Evolutionary conservation across 2,797 vertebrate genomes (phyloP).

Genomic region (Oreochromis mossambicus): DNA sequence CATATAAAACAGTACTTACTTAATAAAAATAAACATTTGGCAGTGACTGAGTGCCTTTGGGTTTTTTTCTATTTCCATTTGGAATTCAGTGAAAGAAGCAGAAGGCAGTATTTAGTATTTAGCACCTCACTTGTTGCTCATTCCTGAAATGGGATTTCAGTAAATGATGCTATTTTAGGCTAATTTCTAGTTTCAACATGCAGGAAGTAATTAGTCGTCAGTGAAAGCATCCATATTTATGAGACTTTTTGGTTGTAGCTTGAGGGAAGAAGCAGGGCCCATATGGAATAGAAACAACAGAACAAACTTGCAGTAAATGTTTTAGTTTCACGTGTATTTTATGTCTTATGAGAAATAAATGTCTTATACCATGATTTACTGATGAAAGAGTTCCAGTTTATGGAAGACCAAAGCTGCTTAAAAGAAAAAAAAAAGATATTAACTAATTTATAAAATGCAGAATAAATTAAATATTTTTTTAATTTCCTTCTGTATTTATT

Average conservation of each 20-base stretch:
- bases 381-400: not conserved
- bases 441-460: not conserved
- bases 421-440: not conserved
- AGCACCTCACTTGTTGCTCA: constrained; percentile 20
- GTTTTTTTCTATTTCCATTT: constrained; percentile 26
- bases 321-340: not conserved
- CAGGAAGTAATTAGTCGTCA: constrained; percentile 53
- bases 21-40: constrained; percentile 15
- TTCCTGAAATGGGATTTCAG: constrained; percentile 49
- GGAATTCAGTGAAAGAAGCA: constrained; percentile 26
- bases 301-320: not conserved
- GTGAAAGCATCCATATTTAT: constrained; percentile 48
- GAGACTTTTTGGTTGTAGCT: not conserved
- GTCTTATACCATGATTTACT: not conserved
- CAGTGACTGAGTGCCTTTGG: not conserved
- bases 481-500: not conserved
- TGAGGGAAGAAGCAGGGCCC: constrained; percentile 26
- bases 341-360: not conserved
- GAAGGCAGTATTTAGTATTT: constrained; percentile 26
- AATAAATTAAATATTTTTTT: not conserved
- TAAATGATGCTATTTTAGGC: constrained; percentile 56
- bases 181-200: constrained; percentile 32
- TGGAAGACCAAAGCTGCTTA: not conserved
- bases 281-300: not conserved
- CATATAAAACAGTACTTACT: not conserved